Percentiles rank a stretch among this genome's conserved stretches.
These are phyloP conservation scores for Bombus confusus DNA, from an alignment of 1,140 invertebrate species.

Conservation along the genomic window DNA sequence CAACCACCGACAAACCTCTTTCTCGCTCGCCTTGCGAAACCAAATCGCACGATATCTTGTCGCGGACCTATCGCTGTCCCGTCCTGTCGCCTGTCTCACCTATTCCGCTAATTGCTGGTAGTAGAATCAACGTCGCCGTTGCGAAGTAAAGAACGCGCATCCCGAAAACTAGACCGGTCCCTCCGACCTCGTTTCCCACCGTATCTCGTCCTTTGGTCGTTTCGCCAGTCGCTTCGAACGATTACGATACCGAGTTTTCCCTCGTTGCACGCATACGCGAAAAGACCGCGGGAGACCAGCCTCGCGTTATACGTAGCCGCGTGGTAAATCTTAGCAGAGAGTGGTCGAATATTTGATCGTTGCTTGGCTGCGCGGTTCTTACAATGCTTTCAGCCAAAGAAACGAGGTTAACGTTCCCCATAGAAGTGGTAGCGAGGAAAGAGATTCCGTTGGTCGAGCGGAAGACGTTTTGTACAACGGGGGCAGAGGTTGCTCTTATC, in stretches of 20 bases:
- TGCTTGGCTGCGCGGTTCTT: background rate
- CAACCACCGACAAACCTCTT: conserved; percentile 24
- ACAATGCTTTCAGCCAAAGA: background rate
- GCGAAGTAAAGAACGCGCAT: background rate
- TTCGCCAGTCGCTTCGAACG: rapidly evolving
- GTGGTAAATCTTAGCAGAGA: background rate
- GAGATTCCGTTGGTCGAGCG: conserved; percentile 63
- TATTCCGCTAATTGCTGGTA: no score
- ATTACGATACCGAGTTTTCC: no score
- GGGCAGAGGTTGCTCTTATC: conserved; percentile 75
- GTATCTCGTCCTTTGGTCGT: no score
- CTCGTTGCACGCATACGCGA: no score
- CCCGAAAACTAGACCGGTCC: background rate
- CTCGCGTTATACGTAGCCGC: background rate
- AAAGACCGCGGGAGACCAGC: no score
- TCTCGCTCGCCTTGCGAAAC: conserved; percentile 38
- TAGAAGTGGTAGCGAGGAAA: conserved; percentile 55
- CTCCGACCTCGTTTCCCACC: no score
- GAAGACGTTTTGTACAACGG: conserved; percentile 75
- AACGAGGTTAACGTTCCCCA: conserved; percentile 8
- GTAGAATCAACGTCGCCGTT: background rate
- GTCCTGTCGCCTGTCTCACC: background rate
- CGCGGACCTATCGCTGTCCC: background rate
- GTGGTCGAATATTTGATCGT: background rate
- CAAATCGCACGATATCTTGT: background rate